Conservation (phyloP, 2,113 vertebrate species). For the Sialia sialis region DNA sequence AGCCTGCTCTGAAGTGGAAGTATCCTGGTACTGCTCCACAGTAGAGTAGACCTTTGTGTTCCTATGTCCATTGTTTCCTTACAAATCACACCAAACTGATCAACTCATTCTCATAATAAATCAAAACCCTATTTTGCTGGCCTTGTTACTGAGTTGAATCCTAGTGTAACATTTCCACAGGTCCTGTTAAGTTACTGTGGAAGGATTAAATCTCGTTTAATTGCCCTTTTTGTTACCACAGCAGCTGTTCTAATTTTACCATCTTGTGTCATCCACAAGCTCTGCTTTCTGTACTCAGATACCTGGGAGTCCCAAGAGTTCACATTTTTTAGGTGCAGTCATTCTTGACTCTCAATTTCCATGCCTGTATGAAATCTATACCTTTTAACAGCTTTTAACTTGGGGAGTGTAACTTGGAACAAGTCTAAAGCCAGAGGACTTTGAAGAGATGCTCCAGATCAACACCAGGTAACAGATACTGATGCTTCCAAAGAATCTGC, state of each 20-base stretch:
- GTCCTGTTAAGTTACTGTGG: neutral
- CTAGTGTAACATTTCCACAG: neutral
- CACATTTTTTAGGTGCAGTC: neutral
- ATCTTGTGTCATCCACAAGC: neutral
- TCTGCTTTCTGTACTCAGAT: neutral
- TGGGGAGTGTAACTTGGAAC: neutral
- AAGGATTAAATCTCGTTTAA: neutral
- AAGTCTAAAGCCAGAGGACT: neutral
- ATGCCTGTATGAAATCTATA: neutral
- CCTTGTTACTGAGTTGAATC: neutral
- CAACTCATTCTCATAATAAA: neutral
- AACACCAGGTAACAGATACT: neutral
- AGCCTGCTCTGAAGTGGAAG: neutral
- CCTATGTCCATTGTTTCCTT: neutral
- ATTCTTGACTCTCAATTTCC: neutral
- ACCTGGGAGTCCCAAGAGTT: neutral
- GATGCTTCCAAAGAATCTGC: neutral
- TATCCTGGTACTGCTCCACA: neutral
- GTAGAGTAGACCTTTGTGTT: neutral
- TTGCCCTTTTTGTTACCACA: neutral
- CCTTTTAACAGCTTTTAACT: neutral
- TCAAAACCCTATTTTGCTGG: neutral
- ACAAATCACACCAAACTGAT: neutral
- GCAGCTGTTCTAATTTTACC: neutral
- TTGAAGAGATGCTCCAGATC: neutral